A percentile compares a stretch with the other conserved stretches of the same genome.
Evolutionary conservation across 2,797 vertebrate species (phyloP).

Genomic region (Sebastiscus tertius): DNA sequence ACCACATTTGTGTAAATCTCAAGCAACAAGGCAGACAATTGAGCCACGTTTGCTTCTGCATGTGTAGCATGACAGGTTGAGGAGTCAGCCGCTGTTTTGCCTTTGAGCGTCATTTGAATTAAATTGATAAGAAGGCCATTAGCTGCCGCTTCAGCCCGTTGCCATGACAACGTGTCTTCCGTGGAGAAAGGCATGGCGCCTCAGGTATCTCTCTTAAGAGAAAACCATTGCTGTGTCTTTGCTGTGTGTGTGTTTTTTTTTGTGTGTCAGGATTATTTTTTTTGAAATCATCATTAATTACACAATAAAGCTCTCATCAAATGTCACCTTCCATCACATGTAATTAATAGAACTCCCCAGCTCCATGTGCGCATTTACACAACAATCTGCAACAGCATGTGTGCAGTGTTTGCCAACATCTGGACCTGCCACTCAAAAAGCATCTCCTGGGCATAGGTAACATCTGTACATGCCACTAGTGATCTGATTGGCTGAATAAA

Average conservation of each 20-base stretch:
- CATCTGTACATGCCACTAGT: conserved; percentile 58
- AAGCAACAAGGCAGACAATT: neutral
- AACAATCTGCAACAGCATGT: neutral
- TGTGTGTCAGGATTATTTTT: neutral
- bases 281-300: neutral
- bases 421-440: conserved; percentile 53
- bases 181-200: conserved; percentile 42
- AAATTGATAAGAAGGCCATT: conserved; percentile 76
- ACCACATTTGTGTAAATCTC: conserved; percentile 11
- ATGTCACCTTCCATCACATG: conserved; percentile 1
- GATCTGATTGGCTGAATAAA: conserved; percentile 25
- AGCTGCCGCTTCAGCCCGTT: conserved; percentile 70
- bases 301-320: neutral
- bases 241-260: neutral
- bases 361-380: neutral
- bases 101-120: conserved; percentile 60
- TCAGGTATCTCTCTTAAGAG: conserved; percentile 57
- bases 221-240: neutral
- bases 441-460: conserved; percentile 43
- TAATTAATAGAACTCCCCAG: neutral
- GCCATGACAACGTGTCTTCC: conserved; percentile 66
- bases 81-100: conserved; percentile 47
- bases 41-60: neutral
- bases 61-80: conserved; percentile 22
- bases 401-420: conserved; percentile 44